Evolutionary conservation across 2,113 vertebrate species (phyloP).

Genomic region (Elanoides forficatus): DNA sequence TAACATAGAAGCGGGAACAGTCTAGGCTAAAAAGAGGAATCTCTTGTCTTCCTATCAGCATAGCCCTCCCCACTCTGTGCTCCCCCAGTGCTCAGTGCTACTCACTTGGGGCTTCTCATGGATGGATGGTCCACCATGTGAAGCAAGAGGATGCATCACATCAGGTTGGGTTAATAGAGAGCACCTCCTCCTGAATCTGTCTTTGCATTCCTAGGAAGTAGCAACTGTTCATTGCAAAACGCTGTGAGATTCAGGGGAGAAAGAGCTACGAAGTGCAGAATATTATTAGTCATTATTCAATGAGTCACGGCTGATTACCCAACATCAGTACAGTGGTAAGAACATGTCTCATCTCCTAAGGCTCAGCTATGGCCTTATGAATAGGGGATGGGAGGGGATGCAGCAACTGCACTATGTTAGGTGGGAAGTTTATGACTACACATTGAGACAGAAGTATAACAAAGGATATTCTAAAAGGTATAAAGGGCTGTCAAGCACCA

Average conservation of each 20-base stretch:
- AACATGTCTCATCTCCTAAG: neutral
- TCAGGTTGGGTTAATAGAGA: neutral
- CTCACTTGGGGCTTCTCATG: neutral
- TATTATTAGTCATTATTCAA: neutral
- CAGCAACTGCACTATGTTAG: neutral
- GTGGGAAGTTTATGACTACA: neutral
- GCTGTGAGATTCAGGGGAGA: neutral
- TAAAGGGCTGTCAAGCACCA: neutral
- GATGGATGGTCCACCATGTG: neutral
- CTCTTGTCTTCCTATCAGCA: neutral
- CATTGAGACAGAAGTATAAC: neutral
- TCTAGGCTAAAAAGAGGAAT: neutral
- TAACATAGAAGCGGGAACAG: neutral
- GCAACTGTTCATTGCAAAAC: neutral
- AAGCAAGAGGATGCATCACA: neutral
- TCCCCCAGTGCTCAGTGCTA: fast-evolving
- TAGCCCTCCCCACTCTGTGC: neutral
- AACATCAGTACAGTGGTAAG: neutral
- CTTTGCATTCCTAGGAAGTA: neutral
- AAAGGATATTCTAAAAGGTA: neutral
- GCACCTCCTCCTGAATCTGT: neutral
- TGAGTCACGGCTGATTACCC: neutral
- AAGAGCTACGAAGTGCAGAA: neutral
- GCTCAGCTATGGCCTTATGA: neutral
- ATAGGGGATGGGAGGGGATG: neutral